Evolutionary conservation across 2,797 vertebrate genomes (phyloP), one percentile per base, ranked within the genome.

Genomic region (Lepilemur ruficaudatus): DNA sequence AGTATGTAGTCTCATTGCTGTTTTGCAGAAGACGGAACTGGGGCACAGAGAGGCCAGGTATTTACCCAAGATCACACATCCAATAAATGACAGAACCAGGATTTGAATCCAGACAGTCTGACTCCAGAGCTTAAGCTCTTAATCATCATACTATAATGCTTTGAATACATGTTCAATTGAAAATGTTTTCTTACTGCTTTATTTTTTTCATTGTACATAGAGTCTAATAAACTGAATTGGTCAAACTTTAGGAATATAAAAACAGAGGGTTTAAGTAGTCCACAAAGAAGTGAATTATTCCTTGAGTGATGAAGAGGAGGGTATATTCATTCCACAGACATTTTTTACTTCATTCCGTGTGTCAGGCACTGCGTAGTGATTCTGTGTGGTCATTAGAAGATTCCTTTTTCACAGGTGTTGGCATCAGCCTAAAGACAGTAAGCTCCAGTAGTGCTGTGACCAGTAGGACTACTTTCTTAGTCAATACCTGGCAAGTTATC

Each of bases 351-450:
- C 83, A 12, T 93, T 85, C 57, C 5, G 3, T 35, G 18, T 80
- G 30, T 83, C 55, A 57, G 35, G 28, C 55, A 22, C 73, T 59
- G 4, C 32, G 3, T 15, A 81, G 65, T 76, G 92, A 28, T 91
- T 95, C 85, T 94, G 13, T 87, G 50, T 87, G 63, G 38, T 96
- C 80, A 32, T 89, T 86, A 38, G 30, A 81, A 88, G 59, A 52
- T 89, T 81, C 12, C 5, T 67, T 96, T 89, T 94, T 81, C 87
- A 85, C 55, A 84, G 50, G 23, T 32, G 23, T 76, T 88, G 79
- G 57, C n/a, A 57, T 65, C 90, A 78, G 32, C 63, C 41, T 79
- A 79, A 50, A 75, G 85, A 85, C 84, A 35, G 43, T 63, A 75
- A 73, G 30, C 41, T 70, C 18, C 1, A 30, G 48, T 65, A n/a